These are phyloP conservation scores for Gavia stellata DNA, from an alignment of 2,113 vertebrate genomes.

Conservation along the genomic window DNA sequence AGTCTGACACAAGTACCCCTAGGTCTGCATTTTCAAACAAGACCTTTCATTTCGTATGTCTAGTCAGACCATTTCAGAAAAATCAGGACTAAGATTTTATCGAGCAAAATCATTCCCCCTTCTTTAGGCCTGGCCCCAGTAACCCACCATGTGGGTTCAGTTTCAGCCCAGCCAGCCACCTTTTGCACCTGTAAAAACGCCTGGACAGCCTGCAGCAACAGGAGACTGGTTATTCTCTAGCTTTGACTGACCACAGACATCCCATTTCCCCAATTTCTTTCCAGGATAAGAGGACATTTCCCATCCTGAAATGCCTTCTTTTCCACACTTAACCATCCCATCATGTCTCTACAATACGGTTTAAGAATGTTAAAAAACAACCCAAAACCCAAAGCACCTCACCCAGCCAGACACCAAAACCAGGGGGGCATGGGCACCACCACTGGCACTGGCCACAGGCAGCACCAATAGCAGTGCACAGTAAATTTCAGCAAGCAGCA, in stretches of 20 bases:
- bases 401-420: not conserved
- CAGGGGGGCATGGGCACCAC: accelerated
- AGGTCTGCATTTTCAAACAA: not conserved
- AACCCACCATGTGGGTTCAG: not conserved
- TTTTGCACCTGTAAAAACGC: not conserved
- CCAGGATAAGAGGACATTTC: not conserved
- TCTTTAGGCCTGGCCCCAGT: not conserved
- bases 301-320: not conserved
- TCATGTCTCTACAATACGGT: not conserved
- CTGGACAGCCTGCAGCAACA: not conserved
- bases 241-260: not conserved
- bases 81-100: not conserved
- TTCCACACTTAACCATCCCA: not conserved
- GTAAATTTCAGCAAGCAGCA: not conserved
- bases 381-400: not conserved
- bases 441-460: not conserved
- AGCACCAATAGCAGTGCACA: not conserved
- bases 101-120: not conserved
- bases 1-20: not conserved
- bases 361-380: not conserved
- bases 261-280: not conserved
- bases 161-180: not conserved
- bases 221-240: not conserved
- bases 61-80: not conserved
- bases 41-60: not conserved